Conservation (phyloP, 30 jellyfish, hydroid and myxozoan species). For the Haliclystus octoradiatus region DNA sequence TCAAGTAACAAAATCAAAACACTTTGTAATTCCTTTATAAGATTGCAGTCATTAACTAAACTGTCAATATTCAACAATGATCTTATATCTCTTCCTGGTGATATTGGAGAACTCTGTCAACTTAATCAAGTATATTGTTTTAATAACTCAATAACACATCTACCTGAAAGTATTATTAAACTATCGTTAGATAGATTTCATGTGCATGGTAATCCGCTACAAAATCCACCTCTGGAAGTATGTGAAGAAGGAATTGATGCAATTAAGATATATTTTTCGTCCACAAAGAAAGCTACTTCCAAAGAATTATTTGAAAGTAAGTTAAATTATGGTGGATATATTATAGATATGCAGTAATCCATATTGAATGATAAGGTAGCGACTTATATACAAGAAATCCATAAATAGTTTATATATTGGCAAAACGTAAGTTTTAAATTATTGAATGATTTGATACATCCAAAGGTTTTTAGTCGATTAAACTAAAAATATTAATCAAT, state of each 20-base stretch:
- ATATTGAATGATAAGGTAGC: too few relatives aligned
- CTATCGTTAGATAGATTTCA: constrained; percentile 39
- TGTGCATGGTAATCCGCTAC: constrained; percentile 61
- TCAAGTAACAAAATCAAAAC: constrained; percentile 6
- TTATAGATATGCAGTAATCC: too few relatives aligned
- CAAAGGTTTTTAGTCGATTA: too few relatives aligned
- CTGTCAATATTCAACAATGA: constrained; percentile 22
- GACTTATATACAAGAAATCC: too few relatives aligned
- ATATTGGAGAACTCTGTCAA: constrained; percentile 13
- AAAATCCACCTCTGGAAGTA: constrained; percentile 71
- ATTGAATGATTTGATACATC: too few relatives aligned
- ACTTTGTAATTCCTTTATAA: constrained; percentile 4
- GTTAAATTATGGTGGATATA: too few relatives aligned
- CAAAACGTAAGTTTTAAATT: too few relatives aligned
- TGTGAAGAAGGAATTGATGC: constrained; percentile 49
- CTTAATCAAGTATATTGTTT: constrained; percentile 29
- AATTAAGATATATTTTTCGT: constrained; percentile 47
- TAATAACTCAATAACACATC: constrained; percentile 18
- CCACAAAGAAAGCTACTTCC: constrained; percentile 8
- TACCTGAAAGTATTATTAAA: constrained; percentile 45
- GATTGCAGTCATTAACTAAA: constrained; percentile 10
- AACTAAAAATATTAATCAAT: too few relatives aligned
- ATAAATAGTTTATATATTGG: too few relatives aligned
- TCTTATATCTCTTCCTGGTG: constrained; percentile 24
- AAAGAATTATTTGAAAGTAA: too few relatives aligned